phyloP scores from a whole-genome alignment of 2,113 vertebrate genomes.

The Salvelinus sp. region DNA sequence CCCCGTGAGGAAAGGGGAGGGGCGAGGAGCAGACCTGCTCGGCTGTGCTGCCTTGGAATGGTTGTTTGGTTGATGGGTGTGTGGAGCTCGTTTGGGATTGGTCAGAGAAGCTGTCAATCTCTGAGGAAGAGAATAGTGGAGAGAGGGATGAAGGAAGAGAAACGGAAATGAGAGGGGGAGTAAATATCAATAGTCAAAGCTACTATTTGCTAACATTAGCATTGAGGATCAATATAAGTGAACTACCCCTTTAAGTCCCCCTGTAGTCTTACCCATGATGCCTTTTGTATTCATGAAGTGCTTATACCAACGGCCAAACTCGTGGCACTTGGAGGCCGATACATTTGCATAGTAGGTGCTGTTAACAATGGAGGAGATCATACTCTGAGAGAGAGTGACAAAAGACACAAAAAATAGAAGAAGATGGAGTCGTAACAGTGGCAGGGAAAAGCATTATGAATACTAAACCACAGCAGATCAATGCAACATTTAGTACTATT shows the following conservation, averaged over 20 bases:
- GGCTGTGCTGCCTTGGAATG: conserved; percentile 84
- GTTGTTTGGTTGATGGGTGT: conserved; percentile 87
- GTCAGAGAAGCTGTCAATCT: conserved; percentile 89
- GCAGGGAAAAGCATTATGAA: no score
- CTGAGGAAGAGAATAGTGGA: conserved; percentile 52
- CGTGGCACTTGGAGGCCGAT: conserved; percentile 97
- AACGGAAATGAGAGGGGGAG: background rate
- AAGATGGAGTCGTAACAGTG: background rate
- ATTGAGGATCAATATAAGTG: background rate
- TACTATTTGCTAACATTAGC: background rate
- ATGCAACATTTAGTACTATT: no score
- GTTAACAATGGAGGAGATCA: conserved; percentile 99
- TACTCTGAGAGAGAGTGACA: conserved; percentile 70
- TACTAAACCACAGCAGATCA: no score
- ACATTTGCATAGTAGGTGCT: conserved; percentile 99
- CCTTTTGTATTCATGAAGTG: conserved; percentile 97
- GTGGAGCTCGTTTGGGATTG: conserved; percentile 84
- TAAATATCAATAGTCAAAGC: background rate
- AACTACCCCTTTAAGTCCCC: background rate
- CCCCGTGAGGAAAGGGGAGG: conserved; percentile 79
- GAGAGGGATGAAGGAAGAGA: background rate
- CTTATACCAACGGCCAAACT: conserved; percentile 99
- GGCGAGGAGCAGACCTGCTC: conserved; percentile 78
- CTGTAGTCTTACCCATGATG: conserved; percentile 86
- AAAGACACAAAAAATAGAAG: conserved; percentile 30